Base-by-base conservation (phyloP, 1,140 invertebrate genomes). In the Hypothenemus hampei region DNA sequence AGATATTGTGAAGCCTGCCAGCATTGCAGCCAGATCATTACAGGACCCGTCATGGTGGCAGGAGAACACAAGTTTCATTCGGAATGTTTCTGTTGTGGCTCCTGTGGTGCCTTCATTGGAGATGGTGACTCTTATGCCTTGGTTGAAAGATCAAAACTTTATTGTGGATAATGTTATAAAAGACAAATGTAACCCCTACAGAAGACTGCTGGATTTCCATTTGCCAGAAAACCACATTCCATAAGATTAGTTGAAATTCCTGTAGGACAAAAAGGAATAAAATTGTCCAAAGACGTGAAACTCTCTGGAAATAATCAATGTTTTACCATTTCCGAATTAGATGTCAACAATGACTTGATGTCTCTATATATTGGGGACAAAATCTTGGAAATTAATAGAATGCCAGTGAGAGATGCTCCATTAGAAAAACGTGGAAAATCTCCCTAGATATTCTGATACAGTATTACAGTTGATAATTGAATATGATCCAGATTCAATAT, bases 21-120 rank as follows among this genome's bases (percentile, higher is more conserved):
- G 68, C 83, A 90, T 61, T 96, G 92, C 73, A 78, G 79, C 46
- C 81, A 90, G 70, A 75, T 86, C 47, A 94, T 94, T 64, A 91
- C 91, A 0, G 92, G 93, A 0, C 92, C 92, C 20, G 89, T 95
- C 37, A 95, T 96, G 92, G 82, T 92, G 57, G 92, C 91, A 13
- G 92, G 92, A 15, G 89, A 93, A 69, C 91, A 93, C 72, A 90
- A 91, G 70, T 96, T 93, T 75, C 93, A 97, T 75, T 91, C 92
- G 53, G 92, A 97, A 78, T 97, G 93, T 75, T 93, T 97, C 77
- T 82, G 85, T 59, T 97, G 93, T 68, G 76, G 76, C 19, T 80
- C 81, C 5, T 97, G 93, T 71, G 76, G 79, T n/a, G 73, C 79
- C 7, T 91, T 87, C 66, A 92, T 97, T 63, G 92, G 91, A 23